These are phyloP conservation scores for Eucidaris tribuloides DNA, from an alignment of 35 echinoderm and acorn worm genomes.

Conservation along the genomic window DNA sequence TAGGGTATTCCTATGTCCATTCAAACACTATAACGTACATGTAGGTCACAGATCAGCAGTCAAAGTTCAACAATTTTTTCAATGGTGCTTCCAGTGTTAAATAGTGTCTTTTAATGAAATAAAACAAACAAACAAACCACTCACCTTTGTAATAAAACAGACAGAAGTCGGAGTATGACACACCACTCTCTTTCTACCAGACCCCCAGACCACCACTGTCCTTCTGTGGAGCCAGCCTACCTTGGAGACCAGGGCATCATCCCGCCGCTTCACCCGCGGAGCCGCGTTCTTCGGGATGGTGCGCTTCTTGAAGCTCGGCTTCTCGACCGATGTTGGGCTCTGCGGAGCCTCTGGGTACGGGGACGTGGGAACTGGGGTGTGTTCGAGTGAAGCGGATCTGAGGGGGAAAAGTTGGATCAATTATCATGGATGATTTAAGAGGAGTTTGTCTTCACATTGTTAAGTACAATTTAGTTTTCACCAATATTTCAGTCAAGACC, in stretches of 20 bases:
- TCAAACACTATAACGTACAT: too few species aligned
- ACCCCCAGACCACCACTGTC: conserved; percentile 52
- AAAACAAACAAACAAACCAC: too few species aligned
- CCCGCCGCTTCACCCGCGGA: conserved; percentile 52
- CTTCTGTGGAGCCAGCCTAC: conserved; percentile 91
- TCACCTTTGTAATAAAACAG: conserved; percentile 96
- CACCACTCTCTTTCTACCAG: conserved; percentile 87
- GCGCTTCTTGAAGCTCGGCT: conserved; percentile 58
- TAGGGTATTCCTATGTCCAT: too few species aligned
- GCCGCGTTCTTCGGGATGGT: conserved; percentile 45
- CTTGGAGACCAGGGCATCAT: conserved; percentile 27
- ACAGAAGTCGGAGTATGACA: conserved; percentile 82
- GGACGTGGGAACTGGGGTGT: not conserved
- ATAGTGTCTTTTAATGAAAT: too few species aligned
- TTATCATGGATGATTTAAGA: not conserved
- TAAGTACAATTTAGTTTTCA: not conserved
- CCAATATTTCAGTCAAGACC: not conserved
- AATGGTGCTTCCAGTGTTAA: too few species aligned
- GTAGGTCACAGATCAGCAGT: too few species aligned
- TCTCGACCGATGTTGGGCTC: not conserved
- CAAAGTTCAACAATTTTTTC: too few species aligned
- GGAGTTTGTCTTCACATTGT: not conserved
- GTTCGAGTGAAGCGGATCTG: not conserved
- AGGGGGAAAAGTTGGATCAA: not conserved
- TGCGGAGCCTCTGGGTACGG: not conserved